These are phyloP conservation scores for Tachystola acroxantha DNA, from an alignment of 2,888 invertebrate genomes.

Conservation along the genomic window DNA sequence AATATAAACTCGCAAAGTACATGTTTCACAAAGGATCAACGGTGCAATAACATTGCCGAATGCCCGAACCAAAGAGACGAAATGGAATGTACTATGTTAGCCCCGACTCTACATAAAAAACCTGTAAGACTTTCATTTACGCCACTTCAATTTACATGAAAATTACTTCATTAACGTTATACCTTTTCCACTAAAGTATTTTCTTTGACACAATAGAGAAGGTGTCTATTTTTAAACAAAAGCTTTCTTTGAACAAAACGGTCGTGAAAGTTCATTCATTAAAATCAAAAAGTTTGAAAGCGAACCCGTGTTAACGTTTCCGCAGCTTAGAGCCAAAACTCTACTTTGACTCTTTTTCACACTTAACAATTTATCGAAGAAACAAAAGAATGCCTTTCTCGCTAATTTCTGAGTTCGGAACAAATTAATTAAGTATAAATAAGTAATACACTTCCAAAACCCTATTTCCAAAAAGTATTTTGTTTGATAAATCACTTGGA, in stretches of 20 bases:
- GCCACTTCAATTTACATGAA: not conserved
- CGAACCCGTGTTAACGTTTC: slow-evolving; percentile 18
- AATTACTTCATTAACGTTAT: not conserved
- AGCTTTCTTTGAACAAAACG: not conserved
- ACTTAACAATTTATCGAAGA: slow-evolving; percentile 1
- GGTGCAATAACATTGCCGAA: slow-evolving; percentile 84
- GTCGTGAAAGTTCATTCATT: slow-evolving; percentile 9
- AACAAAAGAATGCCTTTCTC: not conserved
- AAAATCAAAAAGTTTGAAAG: slow-evolving; percentile 23
- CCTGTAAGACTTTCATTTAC: slow-evolving; percentile 40
- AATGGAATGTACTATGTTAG: slow-evolving; percentile 84
- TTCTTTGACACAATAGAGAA: not conserved
- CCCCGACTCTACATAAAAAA: slow-evolving; percentile 73
- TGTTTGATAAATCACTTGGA: no score
- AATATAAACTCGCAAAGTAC: slow-evolving; percentile 72
- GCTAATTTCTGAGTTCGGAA: not conserved
- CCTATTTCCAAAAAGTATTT: no score
- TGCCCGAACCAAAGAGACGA: slow-evolving; percentile 89
- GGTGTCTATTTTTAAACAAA: not conserved
- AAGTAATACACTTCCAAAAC: no score
- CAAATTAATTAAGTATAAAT: not conserved
- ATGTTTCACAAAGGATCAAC: slow-evolving; percentile 82
- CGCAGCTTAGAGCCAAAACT: slow-evolving; percentile 12
- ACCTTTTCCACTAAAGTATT: not conserved
- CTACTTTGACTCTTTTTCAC: slow-evolving; percentile 5